Conservation (phyloP, 2,113 vertebrate genomes). For the Zingel zingel region DNA sequence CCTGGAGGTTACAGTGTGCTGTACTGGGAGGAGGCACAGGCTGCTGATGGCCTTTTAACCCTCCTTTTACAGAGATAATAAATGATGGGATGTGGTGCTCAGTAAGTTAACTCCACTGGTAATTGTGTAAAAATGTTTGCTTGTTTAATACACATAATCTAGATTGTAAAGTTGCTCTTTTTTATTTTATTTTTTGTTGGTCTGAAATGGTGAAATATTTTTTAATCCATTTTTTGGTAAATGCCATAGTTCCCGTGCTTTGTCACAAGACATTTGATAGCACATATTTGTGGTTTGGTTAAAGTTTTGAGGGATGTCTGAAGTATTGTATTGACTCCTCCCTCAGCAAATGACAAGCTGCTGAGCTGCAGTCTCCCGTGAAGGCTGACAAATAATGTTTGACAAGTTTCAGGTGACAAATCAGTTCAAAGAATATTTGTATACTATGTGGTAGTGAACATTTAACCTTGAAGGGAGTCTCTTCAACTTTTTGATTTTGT, state of each 20-base stretch:
- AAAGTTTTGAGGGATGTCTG: constrained; percentile 2
- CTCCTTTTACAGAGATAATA: constrained; percentile 53
- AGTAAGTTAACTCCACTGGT: constrained; percentile 21
- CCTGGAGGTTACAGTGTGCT: constrained; percentile 67
- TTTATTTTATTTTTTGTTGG: background rate
- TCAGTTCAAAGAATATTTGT: background rate
- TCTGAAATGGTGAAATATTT: background rate
- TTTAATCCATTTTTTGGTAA: background rate
- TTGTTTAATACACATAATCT: constrained; percentile 7
- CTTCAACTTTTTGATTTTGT: background rate
- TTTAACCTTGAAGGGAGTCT: background rate
- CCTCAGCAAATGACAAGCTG: background rate
- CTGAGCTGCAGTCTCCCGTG: background rate
- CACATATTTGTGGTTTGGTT: background rate
- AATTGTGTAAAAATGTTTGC: constrained; percentile 24
- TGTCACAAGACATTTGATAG: background rate
- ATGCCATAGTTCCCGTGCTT: background rate
- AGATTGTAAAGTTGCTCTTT: background rate
- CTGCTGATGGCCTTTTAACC: constrained; percentile 75
- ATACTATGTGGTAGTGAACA: background rate
- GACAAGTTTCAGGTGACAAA: background rate
- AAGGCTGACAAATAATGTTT: constrained; percentile 7
- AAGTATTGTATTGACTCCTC: constrained; percentile 2
- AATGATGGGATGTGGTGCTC: constrained; percentile 25
- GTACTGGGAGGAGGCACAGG: constrained; percentile 64